These are phyloP conservation scores for Operophtera brumata DNA, from an alignment of 2,888 invertebrate genomes.

Conservation along the genomic window DNA sequence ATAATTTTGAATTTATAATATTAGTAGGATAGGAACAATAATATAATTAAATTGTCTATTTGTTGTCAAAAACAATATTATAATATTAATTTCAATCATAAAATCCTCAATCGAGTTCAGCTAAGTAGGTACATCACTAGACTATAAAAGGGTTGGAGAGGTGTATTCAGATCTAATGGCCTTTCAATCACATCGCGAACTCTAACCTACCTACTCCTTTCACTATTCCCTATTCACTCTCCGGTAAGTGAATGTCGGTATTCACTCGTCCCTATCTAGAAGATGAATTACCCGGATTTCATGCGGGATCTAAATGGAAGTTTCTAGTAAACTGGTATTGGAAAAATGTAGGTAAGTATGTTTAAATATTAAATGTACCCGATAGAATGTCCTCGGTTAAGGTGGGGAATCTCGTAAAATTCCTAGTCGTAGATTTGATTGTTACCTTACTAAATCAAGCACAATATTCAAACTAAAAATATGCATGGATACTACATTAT, in stretches of 20 bases:
- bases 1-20: too few relatives aligned
- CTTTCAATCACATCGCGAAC: slow-evolving; percentile 34
- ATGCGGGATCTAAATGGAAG: slow-evolving; percentile 17
- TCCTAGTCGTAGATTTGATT: too few relatives aligned
- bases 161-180: slow-evolving; percentile 25
- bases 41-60: too few relatives aligned
- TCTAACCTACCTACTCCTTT: slow-evolving; percentile 28
- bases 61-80: too few relatives aligned
- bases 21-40: too few relatives aligned
- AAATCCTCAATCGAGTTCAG: not conserved
- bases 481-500: too few relatives aligned
- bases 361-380: not conserved
- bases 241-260: slow-evolving; percentile 30
- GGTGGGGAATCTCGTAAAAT: too few relatives aligned
- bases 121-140: slow-evolving; percentile 7
- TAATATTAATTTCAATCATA: too few relatives aligned
- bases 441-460: too few relatives aligned
- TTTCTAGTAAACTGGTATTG: slow-evolving; percentile 5
- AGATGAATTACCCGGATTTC: slow-evolving; percentile 29
- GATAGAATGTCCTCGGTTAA: too few relatives aligned
- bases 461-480: too few relatives aligned
- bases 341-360: not conserved
- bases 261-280: slow-evolving; percentile 29
- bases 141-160: slow-evolving; percentile 20
- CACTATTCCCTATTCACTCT: slow-evolving; percentile 30